Evolutionary conservation across 2,113 vertebrate genomes (phyloP), one percentile per base, ranked within the genome.

Genomic region (Scatophagus argus): DNA sequence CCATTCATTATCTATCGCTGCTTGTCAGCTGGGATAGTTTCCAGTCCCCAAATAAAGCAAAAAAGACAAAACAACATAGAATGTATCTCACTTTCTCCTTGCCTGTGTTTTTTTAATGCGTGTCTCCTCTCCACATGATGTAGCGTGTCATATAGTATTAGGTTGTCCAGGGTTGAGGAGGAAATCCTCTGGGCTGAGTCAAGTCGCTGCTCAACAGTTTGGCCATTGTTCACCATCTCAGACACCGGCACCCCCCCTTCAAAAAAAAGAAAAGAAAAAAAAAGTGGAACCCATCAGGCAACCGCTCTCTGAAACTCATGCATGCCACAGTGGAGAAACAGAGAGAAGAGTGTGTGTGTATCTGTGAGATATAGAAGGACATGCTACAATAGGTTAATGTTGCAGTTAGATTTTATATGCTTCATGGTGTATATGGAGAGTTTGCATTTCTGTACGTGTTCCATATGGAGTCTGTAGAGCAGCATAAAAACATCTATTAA

Each of bases 181-280:
- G 93, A 94, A 93, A 92, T 93, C 91, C 91, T 91, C 43, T 82
- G 71, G 88, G 88, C 90, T 27, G 82, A 73, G 74, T 80, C 38
- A 80, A 87, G 85, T 84, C 72, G 72, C 76, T 75, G 86, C 88
- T 87, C 85, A 91, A 94, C 93, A 93, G 91, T 92, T 93, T 88
- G 74, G 47, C 84, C 88, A 94, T 92, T 93, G 90, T 93, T 92
- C 92, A 89, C 84, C 62, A 34, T 85, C 84, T 91, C 81, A 86
- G 77, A 81, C 82, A 83, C 77, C 81, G 70, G 60, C 83, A 82
- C 76, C 70, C 75, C 81, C 34, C 63, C 32, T 51, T 9, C 34
- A 39, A 69, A 47, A 56, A 39, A 23, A 70, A 56, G 32, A 23
- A 70, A 34, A 49, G 14, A 41, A 38, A 46, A 72, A 74, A 59